phyloP scores from a whole-genome alignment of 2,888 invertebrate species.

The Drosophila kanekoi region DNA sequence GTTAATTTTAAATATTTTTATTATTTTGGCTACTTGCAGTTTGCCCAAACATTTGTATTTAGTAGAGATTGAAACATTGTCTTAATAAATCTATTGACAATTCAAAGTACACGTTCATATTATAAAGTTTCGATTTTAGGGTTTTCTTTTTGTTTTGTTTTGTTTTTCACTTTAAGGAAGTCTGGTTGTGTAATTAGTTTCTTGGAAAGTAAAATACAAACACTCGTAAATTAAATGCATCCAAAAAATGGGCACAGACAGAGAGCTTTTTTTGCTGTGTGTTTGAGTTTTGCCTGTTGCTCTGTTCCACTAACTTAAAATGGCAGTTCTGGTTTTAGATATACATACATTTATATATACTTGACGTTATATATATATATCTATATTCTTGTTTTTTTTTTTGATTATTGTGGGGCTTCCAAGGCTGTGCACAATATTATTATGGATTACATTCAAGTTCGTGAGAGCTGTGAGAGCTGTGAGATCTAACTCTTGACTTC shows the following conservation, averaged over 20 bases:
- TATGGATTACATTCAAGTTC: conserved; percentile 66
- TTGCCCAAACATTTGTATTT: conserved; percentile 62
- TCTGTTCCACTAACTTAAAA: conserved; percentile 69
- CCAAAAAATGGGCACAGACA: conserved; percentile 39
- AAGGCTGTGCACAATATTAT: conserved; percentile 42
- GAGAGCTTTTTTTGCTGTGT: not conserved
- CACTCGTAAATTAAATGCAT: conserved; percentile 43
- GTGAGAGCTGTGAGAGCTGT: conserved; percentile 16
- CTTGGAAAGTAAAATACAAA: conserved; percentile 51
- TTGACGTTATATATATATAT: conserved; percentile 14
- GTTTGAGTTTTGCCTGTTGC: conserved; percentile 22
- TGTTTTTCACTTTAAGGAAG: conserved; percentile 35
- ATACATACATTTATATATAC: conserved; percentile 6
- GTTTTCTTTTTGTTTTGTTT: not conserved
- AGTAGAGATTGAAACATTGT: conserved; percentile 51
- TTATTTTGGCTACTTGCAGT: conserved; percentile 68
- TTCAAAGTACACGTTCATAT: conserved; percentile 57
- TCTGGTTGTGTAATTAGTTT: conserved; percentile 30
- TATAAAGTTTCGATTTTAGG: conserved; percentile 37
- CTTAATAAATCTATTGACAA: conserved; percentile 73
- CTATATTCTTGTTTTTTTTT: not conserved
- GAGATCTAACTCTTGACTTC: conserved; percentile 9
- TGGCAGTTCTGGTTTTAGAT: conserved; percentile 69
- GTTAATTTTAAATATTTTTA: conserved; percentile 31
- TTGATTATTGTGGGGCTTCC: conserved; percentile 37